phyloP scores from a whole-genome alignment of 2,113 vertebrate genomes.

The Prietella phreatophila region DNA sequence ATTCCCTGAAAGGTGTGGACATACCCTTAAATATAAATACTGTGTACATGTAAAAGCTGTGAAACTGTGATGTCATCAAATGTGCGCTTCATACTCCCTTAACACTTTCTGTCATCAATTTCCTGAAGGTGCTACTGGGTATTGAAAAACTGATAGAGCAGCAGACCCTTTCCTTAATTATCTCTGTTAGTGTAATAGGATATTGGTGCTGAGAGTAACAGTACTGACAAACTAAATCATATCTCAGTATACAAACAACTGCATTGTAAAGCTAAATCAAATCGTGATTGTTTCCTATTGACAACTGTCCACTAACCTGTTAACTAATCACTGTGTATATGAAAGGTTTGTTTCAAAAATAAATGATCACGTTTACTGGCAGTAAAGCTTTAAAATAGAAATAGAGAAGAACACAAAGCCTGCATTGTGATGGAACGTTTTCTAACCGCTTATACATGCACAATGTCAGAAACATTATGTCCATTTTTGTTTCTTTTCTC shows the following conservation, averaged over 20 bases:
- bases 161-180: constrained; percentile 2
- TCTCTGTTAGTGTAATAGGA: constrained; percentile 11
- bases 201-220: constrained; percentile 12
- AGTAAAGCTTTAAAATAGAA: background rate
- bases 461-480: constrained; percentile 8
- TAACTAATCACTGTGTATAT: constrained; percentile 36
- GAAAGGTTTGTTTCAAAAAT: constrained; percentile 23
- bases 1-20: background rate
- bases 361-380: background rate
- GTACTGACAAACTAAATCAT: constrained; percentile 24
- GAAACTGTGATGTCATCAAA: background rate
- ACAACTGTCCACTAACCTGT: constrained; percentile 33
- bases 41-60: background rate
- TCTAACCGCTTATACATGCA: background rate
- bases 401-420: background rate
- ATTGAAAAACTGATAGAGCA: constrained; percentile 22
- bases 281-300: constrained; percentile 43
- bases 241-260: constrained; percentile 28
- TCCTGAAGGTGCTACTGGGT: background rate
- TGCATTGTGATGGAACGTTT: constrained; percentile 25
- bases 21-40: background rate
- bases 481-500: constrained; percentile 26
- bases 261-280: constrained; percentile 44
- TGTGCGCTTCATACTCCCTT: background rate
- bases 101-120: background rate